These are phyloP conservation scores for Cryptosula pallasiana DNA, from an alignment of 2,888 invertebrate species.

Conservation along the genomic window DNA sequence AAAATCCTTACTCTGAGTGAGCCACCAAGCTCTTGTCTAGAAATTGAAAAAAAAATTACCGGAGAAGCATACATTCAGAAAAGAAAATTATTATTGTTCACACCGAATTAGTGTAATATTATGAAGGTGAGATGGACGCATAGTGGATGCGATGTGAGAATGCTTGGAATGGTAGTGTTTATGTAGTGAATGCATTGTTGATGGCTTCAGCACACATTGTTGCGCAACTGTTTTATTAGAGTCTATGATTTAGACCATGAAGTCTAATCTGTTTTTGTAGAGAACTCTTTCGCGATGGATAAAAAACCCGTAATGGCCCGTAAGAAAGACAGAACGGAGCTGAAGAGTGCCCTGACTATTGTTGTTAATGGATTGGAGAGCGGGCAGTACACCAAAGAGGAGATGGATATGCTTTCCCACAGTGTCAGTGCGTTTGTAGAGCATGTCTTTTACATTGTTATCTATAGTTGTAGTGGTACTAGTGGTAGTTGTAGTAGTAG, in stretches of 20 bases:
- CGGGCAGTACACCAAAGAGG: constrained; percentile 9
- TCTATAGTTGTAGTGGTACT: no score
- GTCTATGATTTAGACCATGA: no score
- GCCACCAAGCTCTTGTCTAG: no score
- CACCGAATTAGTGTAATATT: no score
- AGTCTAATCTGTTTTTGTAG: neutral
- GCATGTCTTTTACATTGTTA: no score
- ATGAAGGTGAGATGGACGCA: no score
- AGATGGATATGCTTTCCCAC: constrained; percentile 19
- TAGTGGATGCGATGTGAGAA: no score
- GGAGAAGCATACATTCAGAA: no score
- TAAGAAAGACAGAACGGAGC: neutral
- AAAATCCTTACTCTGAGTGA: no score
- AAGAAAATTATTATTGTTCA: no score
- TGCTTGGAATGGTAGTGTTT: neutral
- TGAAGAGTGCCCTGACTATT: neutral
- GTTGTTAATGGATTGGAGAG: constrained; percentile 3
- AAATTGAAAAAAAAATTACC: no score
- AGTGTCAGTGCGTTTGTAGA: neutral
- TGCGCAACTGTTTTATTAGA: neutral
- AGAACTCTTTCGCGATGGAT: neutral
- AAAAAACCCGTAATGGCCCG: neutral
- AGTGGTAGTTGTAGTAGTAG: no score
- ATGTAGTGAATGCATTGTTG: neutral
- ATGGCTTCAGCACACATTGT: neutral